phyloP scores from a whole-genome alignment of 2,113 vertebrate species.

The Hippocampus mohnikei region DNA sequence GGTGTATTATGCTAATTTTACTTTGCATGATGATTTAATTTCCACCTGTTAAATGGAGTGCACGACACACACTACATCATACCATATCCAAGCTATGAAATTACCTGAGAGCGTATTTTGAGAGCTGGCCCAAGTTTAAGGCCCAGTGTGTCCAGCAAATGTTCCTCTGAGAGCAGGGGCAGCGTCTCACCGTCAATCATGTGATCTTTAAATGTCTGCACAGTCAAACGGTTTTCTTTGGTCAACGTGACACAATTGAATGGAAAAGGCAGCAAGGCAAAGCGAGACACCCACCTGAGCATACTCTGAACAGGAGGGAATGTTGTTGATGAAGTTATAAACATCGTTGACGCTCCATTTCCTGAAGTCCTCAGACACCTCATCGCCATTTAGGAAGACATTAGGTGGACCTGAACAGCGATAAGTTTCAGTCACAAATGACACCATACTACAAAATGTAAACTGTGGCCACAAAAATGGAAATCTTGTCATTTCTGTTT shows the following conservation, averaged over 20 bases:
- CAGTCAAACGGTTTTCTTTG: constrained; percentile 7
- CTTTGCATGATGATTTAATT: no score
- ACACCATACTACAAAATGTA: background rate
- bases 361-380: constrained; percentile 82
- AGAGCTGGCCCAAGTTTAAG: constrained; percentile 91
- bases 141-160: constrained; percentile 89
- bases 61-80: background rate
- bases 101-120: constrained; percentile 94
- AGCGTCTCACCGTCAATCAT: constrained; percentile 94
- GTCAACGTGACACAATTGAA: background rate
- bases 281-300: constrained; percentile 78
- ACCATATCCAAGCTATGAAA: background rate
- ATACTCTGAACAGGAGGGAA: constrained; percentile 87
- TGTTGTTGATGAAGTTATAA: constrained; percentile 80
- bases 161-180: constrained; percentile 90
- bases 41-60: no score
- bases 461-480: no score
- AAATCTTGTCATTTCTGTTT: background rate
- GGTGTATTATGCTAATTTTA: no score
- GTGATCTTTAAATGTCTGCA: constrained; percentile 88
- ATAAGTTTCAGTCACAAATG: background rate
- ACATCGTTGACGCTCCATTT: constrained; percentile 92
- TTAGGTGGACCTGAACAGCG: constrained; percentile 71
- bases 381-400: constrained; percentile 77
- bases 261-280: background rate